phyloP scores from a whole-genome alignment of 2,888 invertebrate genomes.

The Andrena chrysosceles region DNA sequence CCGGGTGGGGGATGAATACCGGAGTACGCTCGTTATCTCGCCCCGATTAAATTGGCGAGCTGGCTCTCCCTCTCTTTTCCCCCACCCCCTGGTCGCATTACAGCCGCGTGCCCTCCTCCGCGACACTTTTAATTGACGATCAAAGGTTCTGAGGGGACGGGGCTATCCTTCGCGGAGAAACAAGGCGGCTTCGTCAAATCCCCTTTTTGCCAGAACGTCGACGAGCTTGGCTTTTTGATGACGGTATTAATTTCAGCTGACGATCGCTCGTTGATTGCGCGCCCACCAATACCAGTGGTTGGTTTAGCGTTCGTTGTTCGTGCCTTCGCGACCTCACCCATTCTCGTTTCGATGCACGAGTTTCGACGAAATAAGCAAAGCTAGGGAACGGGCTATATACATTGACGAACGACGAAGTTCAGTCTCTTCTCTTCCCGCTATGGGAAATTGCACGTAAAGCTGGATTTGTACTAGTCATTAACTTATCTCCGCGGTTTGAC shows the following conservation, averaged over 20 bases:
- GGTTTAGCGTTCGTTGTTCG: too few species aligned
- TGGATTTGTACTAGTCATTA: too few species aligned
- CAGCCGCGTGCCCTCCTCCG: not conserved
- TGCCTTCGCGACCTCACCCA: too few species aligned
- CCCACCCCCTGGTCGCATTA: not conserved
- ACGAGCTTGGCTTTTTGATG: not conserved
- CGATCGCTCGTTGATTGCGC: not conserved
- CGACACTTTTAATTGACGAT: conserved; percentile 13
- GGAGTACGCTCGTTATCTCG: conserved; percentile 34
- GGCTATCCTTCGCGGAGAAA: conserved; percentile 1
- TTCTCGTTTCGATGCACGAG: too few species aligned
- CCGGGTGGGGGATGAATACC: conserved; percentile 16
- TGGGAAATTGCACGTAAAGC: too few species aligned
- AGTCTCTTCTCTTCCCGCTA: too few species aligned
- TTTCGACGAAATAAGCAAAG: too few species aligned
- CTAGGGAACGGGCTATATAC: too few species aligned
- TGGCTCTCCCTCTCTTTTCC: not conserved
- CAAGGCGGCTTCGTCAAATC: conserved; percentile 2
- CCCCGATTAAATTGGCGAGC: conserved; percentile 30
- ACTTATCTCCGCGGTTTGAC: conserved; percentile 1
- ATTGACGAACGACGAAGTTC: too few species aligned
- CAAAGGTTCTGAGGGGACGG: not conserved
- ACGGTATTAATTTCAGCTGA: not conserved
- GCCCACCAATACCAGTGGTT: too few species aligned
- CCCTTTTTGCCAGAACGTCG: not conserved